Evolutionary conservation across 2,888 invertebrate genomes (phyloP), one percentile per base, ranked within the genome.

Genomic region (Nebria brevicollis): DNA sequence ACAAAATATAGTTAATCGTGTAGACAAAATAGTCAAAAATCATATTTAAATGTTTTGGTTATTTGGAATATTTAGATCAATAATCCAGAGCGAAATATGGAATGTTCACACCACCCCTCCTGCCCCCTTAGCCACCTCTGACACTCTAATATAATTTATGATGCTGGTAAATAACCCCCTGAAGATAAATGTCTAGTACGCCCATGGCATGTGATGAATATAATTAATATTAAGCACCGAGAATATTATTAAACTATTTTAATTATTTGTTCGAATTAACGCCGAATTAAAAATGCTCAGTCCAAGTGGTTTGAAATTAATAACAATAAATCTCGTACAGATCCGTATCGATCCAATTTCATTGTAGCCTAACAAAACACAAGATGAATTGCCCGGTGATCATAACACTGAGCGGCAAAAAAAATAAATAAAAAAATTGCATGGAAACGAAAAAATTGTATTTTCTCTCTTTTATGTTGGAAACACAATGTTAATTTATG

Each of bases 141-240:
- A 8, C 54, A 54, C 54, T 54, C 11, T 54, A 54, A 54, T 54
- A 54, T 54, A 54, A 54, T 54, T 54, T 54, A 54, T 54, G 54
- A 54, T 54, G 54, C 13, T 54, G 54, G 13, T 54, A 54, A 54
- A 54, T 54, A 54, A 54, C 54, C 54, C 54, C 11, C 13, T 8
- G 54, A 54, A 54, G 54, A 54, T 54, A 54, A 54, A 54, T 54
- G 54, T 54, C 54, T 54, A 54, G 54, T 54, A 54, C 54, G 54
- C 54, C 54, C 54, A 54, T 54, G 54, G 54, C 54, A 54, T 54
- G 54, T 54, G 54, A 54, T 54, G 54, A 54, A 54, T 54, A 54
- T 54, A 54, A 54, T 54, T 54, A 54, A 54, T 54, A 54, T 54
- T 54, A 34, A 34, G 34, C 34, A 34, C 34, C 34, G 34, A 34